Percentiles rank a stretch among this genome's conserved stretches.
Evolutionary conservation across 2,797 vertebrate species (phyloP).

Genomic region (Rhinogobio ventralis): DNA sequence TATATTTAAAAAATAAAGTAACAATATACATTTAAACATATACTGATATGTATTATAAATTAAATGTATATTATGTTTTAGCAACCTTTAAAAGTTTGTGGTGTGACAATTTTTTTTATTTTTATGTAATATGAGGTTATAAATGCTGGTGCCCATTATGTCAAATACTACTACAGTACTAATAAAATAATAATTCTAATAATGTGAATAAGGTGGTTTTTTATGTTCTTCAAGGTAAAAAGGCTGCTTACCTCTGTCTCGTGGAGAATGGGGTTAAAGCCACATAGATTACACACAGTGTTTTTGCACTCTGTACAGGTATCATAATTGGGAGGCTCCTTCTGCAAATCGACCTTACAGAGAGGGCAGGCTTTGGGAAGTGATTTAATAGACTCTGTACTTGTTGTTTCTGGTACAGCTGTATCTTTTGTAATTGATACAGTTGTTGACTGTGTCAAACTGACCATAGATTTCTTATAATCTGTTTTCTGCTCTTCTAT

Average conservation of each 20-base stretch:
- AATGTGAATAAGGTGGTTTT: neutral
- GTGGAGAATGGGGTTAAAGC: slow-evolving; percentile 92
- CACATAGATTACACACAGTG: slow-evolving; percentile 93
- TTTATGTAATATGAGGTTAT: neutral
- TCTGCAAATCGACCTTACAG: slow-evolving; percentile 87
- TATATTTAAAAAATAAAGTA: neutral
- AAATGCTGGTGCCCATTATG: neutral
- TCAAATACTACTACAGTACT: neutral
- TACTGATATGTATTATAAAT: neutral
- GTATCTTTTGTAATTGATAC: slow-evolving; percentile 67
- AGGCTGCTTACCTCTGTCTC: slow-evolving; percentile 83
- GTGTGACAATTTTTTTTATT: neutral
- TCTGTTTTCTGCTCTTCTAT: slow-evolving; percentile 58
- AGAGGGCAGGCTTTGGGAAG: slow-evolving; percentile 82
- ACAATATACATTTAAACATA: neutral
- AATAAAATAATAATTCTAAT: neutral
- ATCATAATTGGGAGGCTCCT: slow-evolving; percentile 87
- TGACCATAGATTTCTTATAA: slow-evolving; percentile 33
- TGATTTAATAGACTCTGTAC: slow-evolving; percentile 58
- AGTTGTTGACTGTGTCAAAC: slow-evolving; percentile 63
- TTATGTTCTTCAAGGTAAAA: slow-evolving; percentile 10
- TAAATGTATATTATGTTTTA: neutral
- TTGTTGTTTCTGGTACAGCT: slow-evolving; percentile 51
- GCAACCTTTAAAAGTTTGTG: neutral
- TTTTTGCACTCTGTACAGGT: slow-evolving; percentile 92